These are phyloP conservation scores for Notoglanidium macrostoma DNA, from an alignment of 2,797 vertebrate species.

Conservation along the genomic window DNA sequence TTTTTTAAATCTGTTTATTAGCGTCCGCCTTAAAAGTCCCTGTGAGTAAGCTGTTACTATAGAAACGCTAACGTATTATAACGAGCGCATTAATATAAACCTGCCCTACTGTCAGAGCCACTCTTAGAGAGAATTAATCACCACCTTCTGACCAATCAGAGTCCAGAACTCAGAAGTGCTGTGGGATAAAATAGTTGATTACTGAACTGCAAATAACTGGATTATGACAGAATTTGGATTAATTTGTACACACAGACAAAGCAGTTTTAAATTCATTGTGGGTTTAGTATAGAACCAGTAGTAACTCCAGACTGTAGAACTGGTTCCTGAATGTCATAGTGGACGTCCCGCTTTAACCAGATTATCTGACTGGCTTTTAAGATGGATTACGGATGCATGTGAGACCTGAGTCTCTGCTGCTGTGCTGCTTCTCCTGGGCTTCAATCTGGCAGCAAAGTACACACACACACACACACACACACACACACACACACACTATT, in stretches of 20 bases:
- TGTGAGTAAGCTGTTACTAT: not conserved
- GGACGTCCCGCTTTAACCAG: not conserved
- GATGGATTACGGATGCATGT: not conserved
- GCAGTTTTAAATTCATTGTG: not conserved
- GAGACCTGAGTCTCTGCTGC: constrained; percentile 23
- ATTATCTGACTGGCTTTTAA: constrained; percentile 6
- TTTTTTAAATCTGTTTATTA: not conserved
- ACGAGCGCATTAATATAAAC: not conserved
- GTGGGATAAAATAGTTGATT: not conserved
- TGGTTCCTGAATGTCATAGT: not conserved
- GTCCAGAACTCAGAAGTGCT: not conserved
- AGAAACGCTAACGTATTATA: not conserved
- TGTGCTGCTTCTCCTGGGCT: constrained; percentile 30
- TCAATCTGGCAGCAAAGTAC: constrained; percentile 41
- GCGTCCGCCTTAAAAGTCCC: too few relatives aligned
- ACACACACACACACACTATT: not conserved
- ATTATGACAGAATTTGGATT: not conserved
- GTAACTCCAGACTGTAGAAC: not conserved
- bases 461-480: constrained; percentile 18
- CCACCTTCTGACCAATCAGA: not conserved
- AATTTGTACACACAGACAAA: too few relatives aligned
- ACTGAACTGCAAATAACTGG: not conserved
- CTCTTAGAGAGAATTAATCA: not conserved
- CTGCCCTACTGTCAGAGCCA: not conserved
- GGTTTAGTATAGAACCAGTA: not conserved